Evolutionary conservation across 2,888 invertebrate species (phyloP).

Genomic region (Tiliacea citrago): DNA sequence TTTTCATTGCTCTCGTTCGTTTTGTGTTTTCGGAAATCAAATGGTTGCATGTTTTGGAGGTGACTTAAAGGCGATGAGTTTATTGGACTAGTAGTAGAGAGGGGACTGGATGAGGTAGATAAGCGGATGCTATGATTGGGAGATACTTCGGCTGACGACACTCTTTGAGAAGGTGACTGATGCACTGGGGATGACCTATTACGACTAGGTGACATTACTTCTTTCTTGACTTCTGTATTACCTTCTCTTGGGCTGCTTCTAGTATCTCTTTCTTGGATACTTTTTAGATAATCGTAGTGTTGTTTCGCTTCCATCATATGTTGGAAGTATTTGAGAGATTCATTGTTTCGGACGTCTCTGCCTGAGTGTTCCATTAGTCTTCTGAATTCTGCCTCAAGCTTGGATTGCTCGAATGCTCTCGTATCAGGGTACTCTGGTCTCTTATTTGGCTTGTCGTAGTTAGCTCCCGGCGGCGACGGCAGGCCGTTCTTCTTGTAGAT

Average conservation of each 20-base stretch:
- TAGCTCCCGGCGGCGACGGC: constrained; percentile 89
- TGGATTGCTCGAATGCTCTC: constrained; percentile 85
- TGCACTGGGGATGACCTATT: constrained; percentile 77
- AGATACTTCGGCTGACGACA: constrained; percentile 84
- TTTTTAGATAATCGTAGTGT: constrained; percentile 84
- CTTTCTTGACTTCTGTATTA: constrained; percentile 78
- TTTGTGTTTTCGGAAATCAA: constrained; percentile 95
- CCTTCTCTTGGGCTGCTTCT: constrained; percentile 70
- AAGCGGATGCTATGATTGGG: constrained; percentile 83
- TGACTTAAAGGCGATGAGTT: constrained; percentile 95
- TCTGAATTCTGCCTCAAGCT: constrained; percentile 90
- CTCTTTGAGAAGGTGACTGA: constrained; percentile 79
- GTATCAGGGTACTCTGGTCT: constrained; percentile 84
- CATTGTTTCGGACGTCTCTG: constrained; percentile 83
- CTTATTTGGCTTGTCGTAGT: constrained; percentile 82
- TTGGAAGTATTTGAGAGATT: constrained; percentile 86
- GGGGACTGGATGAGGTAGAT: constrained; percentile 88
- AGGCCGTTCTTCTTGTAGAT: constrained; percentile 87
- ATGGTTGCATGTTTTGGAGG: constrained; percentile 98
- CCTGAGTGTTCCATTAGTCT: constrained; percentile 91
- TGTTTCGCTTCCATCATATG: constrained; percentile 88
- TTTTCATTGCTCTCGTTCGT: constrained; percentile 80
- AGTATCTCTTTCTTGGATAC: constrained; percentile 83
- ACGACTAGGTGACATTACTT: constrained; percentile 80
- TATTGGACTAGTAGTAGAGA: constrained; percentile 90